Conservation (phyloP, 1,140 invertebrate species). For the Druon quercuslanigerum region DNA sequence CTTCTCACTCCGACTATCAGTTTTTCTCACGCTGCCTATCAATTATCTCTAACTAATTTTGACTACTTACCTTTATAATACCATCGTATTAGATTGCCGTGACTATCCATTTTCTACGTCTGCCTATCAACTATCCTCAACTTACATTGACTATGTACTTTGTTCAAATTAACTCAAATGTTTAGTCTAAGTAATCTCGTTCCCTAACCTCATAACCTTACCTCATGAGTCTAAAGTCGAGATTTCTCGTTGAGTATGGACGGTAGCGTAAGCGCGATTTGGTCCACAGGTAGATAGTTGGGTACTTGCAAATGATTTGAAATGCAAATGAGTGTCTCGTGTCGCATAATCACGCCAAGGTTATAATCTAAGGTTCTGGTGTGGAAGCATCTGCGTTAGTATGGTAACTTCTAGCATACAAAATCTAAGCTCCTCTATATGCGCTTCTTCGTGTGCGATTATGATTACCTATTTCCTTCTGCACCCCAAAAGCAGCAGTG, state of each 20-base stretch:
- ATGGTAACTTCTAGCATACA: conserved; percentile 7
- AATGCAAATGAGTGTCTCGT: conserved; percentile 65
- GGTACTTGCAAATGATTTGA: conserved; percentile 53
- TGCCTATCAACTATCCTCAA: too few species aligned
- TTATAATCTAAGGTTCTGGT: conserved; percentile 7
- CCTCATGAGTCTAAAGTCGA: background rate
- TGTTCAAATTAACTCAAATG: too few species aligned
- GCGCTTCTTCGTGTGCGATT: background rate
- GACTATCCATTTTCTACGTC: too few species aligned
- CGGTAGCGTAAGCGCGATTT: conserved; percentile 33
- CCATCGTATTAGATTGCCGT: too few species aligned
- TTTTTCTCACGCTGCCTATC: too few species aligned
- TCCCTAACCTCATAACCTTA: background rate
- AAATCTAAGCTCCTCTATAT: background rate
- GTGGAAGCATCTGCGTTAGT: conserved; percentile 20
- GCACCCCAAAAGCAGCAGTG: background rate
- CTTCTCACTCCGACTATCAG: too few species aligned
- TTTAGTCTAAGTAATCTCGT: background rate
- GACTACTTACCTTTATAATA: too few species aligned
- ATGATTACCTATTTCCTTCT: background rate
- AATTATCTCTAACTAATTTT: too few species aligned
- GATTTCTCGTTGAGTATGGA: conserved; percentile 1
- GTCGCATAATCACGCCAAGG: conserved; percentile 44
- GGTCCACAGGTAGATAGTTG: conserved; percentile 33
- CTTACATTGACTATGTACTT: too few species aligned